These are phyloP conservation scores for Zaprionus davidi DNA, from an alignment of 1,140 invertebrate species.

Conservation along the genomic window DNA sequence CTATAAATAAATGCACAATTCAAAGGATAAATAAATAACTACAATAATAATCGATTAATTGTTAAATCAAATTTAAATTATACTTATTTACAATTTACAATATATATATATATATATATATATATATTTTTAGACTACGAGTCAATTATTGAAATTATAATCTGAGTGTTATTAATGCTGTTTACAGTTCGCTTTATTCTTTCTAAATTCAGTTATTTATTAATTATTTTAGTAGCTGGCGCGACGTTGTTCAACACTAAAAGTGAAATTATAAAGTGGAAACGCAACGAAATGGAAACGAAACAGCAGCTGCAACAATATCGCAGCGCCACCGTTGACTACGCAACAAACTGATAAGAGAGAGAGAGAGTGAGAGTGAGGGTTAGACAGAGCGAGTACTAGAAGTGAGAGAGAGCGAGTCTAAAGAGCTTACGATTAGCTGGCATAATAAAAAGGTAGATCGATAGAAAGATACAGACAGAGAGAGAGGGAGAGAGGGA, in stretches of 20 bases:
- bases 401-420: constrained; percentile 13
- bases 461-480: constrained; percentile 36
- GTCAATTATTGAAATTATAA: constrained; percentile 27
- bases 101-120: constrained; percentile 46
- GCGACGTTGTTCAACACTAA: constrained; percentile 62
- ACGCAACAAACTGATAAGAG: constrained; percentile 51
- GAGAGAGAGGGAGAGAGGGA: constrained; percentile 37
- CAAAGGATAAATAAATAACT: constrained; percentile 41
- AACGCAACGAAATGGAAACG: constrained; percentile 43
- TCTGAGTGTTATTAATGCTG: constrained; percentile 37
- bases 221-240: constrained; percentile 51
- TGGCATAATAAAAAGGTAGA: constrained; percentile 17
- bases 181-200: constrained; percentile 12
- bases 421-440: constrained; percentile 33
- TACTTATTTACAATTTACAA: constrained; percentile 32
- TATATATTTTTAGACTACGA: constrained; percentile 23
- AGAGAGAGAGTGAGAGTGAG: constrained; percentile 25
- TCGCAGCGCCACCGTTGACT: constrained; percentile 43
- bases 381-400: constrained; percentile 21
- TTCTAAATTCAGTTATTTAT: constrained; percentile 6
- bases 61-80: constrained; percentile 39
- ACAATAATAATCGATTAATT: constrained; percentile 33
- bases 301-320: constrained; percentile 37
- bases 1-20: constrained; percentile 75
- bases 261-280: constrained; percentile 40